Evolutionary conservation across 2,113 vertebrate species (phyloP).

Genomic region (Amphiprion ocellaris): DNA sequence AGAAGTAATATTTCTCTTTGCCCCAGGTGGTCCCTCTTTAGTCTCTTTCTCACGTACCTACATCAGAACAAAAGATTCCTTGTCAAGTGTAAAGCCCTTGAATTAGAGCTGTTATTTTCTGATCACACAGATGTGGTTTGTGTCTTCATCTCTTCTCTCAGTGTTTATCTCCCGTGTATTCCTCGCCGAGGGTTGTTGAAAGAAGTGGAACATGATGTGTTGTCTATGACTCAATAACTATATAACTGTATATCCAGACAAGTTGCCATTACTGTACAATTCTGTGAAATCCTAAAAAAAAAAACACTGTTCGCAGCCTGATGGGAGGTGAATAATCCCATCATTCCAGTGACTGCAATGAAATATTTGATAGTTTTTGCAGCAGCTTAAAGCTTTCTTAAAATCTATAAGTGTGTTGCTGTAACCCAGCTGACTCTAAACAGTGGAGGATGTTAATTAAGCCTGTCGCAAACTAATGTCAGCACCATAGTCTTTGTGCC

Average conservation of each 20-base stretch:
- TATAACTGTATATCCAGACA: neutral
- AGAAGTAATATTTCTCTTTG: conserved; percentile 19
- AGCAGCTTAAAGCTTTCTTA: no score
- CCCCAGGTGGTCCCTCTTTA: neutral
- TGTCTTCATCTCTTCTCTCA: conserved; percentile 4
- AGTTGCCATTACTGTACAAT: conserved; percentile 12
- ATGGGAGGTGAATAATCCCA: neutral
- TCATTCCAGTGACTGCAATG: neutral
- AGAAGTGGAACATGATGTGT: neutral
- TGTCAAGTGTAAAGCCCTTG: conserved; percentile 40
- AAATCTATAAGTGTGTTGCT: no score
- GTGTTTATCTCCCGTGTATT: conserved; percentile 2
- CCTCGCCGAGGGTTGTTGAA: neutral
- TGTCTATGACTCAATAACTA: neutral
- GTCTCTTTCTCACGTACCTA: conserved; percentile 15
- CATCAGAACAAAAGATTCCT: conserved; percentile 26
- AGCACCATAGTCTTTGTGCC: no score
- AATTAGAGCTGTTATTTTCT: conserved; percentile 33
- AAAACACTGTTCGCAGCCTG: neutral
- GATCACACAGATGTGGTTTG: conserved; percentile 25
- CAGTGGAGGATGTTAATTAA: no score
- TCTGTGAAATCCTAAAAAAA: conserved; percentile 9
- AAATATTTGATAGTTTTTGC: neutral
- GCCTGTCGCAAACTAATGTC: no score
- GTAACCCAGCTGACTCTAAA: no score